A percentile compares a stretch with the other conserved stretches of the same genome.
Conservation (phyloP, 37 sponge, comb jelly and placozoan species). For the Corticium candelabrum region DNA sequence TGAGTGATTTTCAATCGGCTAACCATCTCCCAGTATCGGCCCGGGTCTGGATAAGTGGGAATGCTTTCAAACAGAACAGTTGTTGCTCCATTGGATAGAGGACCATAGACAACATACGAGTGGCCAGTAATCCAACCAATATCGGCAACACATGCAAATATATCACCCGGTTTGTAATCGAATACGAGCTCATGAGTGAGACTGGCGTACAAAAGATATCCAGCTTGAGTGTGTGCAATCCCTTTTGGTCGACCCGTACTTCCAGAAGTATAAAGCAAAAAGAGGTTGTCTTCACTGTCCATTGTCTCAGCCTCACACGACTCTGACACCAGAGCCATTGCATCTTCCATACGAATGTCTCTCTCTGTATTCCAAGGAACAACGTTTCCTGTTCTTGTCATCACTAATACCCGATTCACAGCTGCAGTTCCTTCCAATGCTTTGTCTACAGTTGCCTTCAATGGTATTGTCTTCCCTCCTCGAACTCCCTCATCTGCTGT, state of each 20-base stretch:
- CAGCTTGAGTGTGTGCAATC: constrained; percentile 87
- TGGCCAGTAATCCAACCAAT: constrained; percentile 98
- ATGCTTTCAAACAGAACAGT: constrained; percentile 83
- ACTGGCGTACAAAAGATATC: constrained; percentile 85
- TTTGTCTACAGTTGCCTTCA: constrained; percentile 73
- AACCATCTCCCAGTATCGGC: constrained; percentile 96
- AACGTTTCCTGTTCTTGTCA: constrained; percentile 60
- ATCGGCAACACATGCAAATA: constrained; percentile 95
- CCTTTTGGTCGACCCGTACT: constrained; percentile 95
- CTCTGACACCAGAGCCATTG: constrained; percentile 50
- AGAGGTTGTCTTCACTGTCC: constrained; percentile 88
- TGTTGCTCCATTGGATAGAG: constrained; percentile 83
- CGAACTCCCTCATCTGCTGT: constrained; percentile 83
- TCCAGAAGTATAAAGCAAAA: constrained; percentile 92
- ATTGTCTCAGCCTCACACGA: constrained; percentile 68
- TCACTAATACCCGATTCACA: constrained; percentile 68
- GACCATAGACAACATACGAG: constrained; percentile 86
- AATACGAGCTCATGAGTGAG: constrained; percentile 82
- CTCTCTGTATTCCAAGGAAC: constrained; percentile 43
- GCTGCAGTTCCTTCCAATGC: constrained; percentile 27
- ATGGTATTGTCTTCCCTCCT: constrained; percentile 74
- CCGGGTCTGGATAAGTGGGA: constrained; percentile 84
- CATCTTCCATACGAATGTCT: constrained; percentile 69
- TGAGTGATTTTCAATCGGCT: constrained; percentile 76
- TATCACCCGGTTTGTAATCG: constrained; percentile 79